Base-by-base conservation (phyloP, 2,113 vertebrate species). In the Pristiophorus japonicus region DNA sequence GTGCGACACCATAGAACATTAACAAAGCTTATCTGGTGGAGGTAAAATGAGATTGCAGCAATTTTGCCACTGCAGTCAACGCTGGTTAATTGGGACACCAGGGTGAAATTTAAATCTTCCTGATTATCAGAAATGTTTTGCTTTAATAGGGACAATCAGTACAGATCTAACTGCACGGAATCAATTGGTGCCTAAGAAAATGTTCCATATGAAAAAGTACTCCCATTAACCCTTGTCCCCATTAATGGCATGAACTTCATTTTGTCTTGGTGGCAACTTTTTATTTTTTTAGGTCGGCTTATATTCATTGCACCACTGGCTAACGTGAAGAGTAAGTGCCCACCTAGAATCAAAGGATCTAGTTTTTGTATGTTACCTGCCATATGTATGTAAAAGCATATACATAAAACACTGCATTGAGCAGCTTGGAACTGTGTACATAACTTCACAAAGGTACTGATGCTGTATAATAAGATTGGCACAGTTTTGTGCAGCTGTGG, bases 381-480 rank as follows among this genome's bases (percentile, higher is more conserved):
- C 93, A 94, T 47, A 94, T 73, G 93, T 94, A 94, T 94, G 93
- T 94, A 94, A 70, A 94, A 94, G 93, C 93, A 94, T 94, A 94
- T 94, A 94, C 93, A 94, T 94, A 94, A 94, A 67, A 94, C 93
- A 94, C 93, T 94, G 93, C 93, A 94, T 94, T 42, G 47, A 94
- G 66, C 93, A 94, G 93, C 27, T 65, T 94, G 93, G 66, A 94
- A 94, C 93, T 94, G 66, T 94, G 93, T 94, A 94, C 93, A 94
- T 94, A 94, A 94, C 63, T 94, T 94, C 93, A 94, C 93, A 94
- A 94, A 94, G 93, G 93, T 94, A 94, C 93, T 94, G 93, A 94
- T 94, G 93, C 93, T 94, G 93, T 94, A 94, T 94, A 94, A 94
- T 94, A 94, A 94, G 93, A 94, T 94, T 94, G 93, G 93, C 93